A percentile compares a stretch with the other conserved stretches of the same genome.
phyloP scores from a whole-genome alignment of 2,113 vertebrate genomes.

The Etheostoma spectabile region DNA sequence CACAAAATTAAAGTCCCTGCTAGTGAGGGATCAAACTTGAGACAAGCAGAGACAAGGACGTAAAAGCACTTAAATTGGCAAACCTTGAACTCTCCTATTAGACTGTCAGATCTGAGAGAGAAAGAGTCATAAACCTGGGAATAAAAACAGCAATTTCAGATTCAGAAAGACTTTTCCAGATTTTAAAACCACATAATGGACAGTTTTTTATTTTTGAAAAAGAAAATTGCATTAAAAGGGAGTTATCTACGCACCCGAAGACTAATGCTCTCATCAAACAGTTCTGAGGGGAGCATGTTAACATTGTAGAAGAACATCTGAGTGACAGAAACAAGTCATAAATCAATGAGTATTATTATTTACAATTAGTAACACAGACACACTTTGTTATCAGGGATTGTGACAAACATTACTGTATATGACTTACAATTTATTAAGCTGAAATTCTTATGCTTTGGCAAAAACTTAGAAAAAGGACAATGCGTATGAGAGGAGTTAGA shows the following conservation, averaged over 20 bases:
- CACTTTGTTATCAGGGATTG: background rate
- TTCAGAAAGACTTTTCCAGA: background rate
- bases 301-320: slow-evolving; percentile 98
- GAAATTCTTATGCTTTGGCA: slow-evolving; percentile 26
- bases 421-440: slow-evolving; percentile 44
- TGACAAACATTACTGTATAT: slow-evolving; percentile 9
- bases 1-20: background rate
- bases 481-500: slow-evolving; percentile 28
- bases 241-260: slow-evolving; percentile 87
- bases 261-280: slow-evolving; percentile 92
- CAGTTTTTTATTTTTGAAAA: background rate
- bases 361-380: background rate
- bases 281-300: slow-evolving; percentile 91
- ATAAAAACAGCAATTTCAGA: slow-evolving; percentile 14
- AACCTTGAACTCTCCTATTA: slow-evolving; percentile 98
- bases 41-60: background rate
- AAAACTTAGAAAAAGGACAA: slow-evolving; percentile 28
- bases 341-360: background rate
- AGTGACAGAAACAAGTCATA: slow-evolving; percentile 6
- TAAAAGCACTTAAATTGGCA: slow-evolving; percentile 10
- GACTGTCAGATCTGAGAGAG: slow-evolving; percentile 91
- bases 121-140: slow-evolving; percentile 92
- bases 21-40: background rate
- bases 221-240: background rate
- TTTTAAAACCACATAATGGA: background rate